Base-by-base conservation (phyloP, 2,113 vertebrate genomes). In the Aegotheles bennettii region DNA sequence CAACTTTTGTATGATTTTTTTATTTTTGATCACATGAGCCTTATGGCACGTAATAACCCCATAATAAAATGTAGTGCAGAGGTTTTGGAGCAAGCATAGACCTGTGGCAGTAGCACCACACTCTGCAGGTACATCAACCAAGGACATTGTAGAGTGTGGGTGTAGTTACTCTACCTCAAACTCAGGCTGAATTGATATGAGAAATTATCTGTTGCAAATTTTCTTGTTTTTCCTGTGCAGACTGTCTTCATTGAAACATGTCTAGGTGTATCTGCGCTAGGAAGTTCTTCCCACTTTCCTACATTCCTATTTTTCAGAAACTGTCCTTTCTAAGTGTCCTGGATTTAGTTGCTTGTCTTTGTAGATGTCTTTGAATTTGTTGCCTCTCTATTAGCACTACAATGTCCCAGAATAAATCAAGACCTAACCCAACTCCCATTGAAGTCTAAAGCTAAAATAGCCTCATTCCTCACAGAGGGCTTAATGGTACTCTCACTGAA, bases 321-420 rank as follows among this genome's bases (percentile, higher is more conserved):
- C 26, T 85, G 18, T 40, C 75, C 2, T 0, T 69, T 67, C 28
- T 26, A 68, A 82, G 15, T 23, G 67, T 54, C 31, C 33, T 71
- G 63, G 50, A 67, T 64, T 90, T 75, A 93, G 65, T 17, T 38
- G 35, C 42, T 67, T 93, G 24, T 70, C 40, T 77, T 80, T 56
- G 48, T 10, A 74, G 54, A 19, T 43, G 54, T 48, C 54, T 89
- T 45, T 63, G 65, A 50, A 84, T 84, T 84, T 69, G 45, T 56
- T 93, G n/a, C 42, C 28, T 78, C 45, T 77, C 18, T 61, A 26
- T n/a, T 53, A 78, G 26, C 42, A 45, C 45, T 38, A 10, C 45
- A 47, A 11, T 81, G 4, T 25, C 84, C 38, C 33, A 81, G 54
- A 77, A 81, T 86, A 89, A 93, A 94, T 95, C 69, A 91, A 81